Percentiles rank a stretch among this genome's conserved stretches.
phyloP scores from a whole-genome alignment of 2,888 invertebrate species.

The Phytoseiulus persimilis region DNA sequence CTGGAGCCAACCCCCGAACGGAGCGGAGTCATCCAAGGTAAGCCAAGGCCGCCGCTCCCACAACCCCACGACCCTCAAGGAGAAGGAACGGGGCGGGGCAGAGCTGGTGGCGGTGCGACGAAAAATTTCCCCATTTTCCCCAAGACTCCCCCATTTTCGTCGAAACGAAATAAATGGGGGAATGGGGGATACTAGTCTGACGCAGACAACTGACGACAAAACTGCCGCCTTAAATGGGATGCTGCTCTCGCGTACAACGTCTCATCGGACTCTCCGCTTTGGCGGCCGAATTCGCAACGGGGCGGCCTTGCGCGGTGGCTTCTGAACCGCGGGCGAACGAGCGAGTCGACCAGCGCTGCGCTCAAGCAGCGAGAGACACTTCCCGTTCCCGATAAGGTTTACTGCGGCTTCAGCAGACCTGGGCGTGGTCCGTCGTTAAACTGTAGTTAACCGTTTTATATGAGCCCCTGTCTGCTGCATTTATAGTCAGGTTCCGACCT shows the following conservation, averaged over 20 bases:
- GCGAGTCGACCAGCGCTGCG: background rate
- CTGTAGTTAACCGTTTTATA: background rate
- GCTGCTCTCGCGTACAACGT: no score
- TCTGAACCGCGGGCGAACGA: background rate
- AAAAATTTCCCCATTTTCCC: no score
- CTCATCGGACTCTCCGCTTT: no score
- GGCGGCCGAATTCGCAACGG: background rate
- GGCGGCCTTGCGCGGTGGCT: background rate
- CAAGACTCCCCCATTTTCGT: no score
- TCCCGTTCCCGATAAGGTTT: background rate
- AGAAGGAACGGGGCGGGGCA: background rate
- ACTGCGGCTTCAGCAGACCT: background rate
- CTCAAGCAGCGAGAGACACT: background rate
- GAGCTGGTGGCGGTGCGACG: background rate
- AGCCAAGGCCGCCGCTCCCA: background rate
- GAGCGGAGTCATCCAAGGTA: background rate
- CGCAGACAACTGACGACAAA: no score
- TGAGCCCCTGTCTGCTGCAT: background rate
- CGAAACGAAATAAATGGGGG: no score
- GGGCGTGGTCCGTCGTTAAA: background rate
- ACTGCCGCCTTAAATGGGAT: no score
- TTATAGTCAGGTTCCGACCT: constrained; percentile 5
- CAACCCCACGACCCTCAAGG: background rate
- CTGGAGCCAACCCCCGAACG: background rate
- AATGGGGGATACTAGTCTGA: no score